These are phyloP conservation scores for Elegia similella DNA, from an alignment of 2,888 invertebrate species.

Conservation along the genomic window DNA sequence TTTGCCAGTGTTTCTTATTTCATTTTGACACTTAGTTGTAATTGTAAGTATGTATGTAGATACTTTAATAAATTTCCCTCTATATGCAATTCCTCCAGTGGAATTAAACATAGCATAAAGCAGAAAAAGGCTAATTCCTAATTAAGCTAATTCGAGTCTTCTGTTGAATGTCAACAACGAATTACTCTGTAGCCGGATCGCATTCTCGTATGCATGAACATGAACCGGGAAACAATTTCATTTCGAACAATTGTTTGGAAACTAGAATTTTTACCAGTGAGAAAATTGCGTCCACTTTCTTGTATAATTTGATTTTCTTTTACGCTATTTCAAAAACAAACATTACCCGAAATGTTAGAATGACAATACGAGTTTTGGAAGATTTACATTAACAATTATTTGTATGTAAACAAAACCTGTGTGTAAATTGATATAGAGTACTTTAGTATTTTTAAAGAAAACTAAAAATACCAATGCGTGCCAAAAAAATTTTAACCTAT, in stretches of 20 bases:
- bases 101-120: background rate
- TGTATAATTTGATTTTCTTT: background rate
- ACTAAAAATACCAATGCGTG: no score
- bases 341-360: no score
- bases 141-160: slow-evolving; percentile 3
- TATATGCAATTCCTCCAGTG: background rate
- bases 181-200: background rate
- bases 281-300: background rate
- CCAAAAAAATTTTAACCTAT: no score
- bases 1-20: no score
- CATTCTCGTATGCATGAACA: background rate
- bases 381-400: no score
- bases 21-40: no score
- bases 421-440: no score
- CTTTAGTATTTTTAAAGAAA: no score
- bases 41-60: no score
- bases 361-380: no score
- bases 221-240: slow-evolving; percentile 7
- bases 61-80: no score
- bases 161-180: slow-evolving; percentile 10
- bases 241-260: slow-evolving; percentile 8
- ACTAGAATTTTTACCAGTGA: background rate
- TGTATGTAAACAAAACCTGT: no score
- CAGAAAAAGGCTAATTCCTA: slow-evolving; percentile 4
- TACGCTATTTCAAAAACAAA: background rate